Percentiles rank a stretch among this genome's conserved stretches.
These are phyloP conservation scores for Coleophora deauratella DNA, from an alignment of 2,888 invertebrate genomes.

Conservation along the genomic window DNA sequence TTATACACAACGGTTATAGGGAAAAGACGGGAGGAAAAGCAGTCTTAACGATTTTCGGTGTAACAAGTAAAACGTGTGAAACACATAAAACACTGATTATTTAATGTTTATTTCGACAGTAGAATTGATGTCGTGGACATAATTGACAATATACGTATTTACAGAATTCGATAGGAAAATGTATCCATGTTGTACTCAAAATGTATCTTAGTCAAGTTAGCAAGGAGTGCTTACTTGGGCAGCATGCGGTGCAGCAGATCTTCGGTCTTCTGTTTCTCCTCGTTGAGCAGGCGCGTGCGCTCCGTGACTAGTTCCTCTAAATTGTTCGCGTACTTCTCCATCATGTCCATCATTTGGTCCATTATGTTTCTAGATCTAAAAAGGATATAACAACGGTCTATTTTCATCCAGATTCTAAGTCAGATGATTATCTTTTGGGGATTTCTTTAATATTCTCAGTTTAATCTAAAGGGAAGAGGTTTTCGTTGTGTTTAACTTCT, in stretches of 20 bases:
- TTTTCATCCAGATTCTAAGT: no score
- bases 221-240: conserved; percentile 80
- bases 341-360: conserved; percentile 99
- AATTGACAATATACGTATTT: conserved; percentile 9
- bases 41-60: no score
- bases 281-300: conserved; percentile 89
- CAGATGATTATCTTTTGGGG: no score
- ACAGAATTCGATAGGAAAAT: conserved; percentile 13
- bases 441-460: no score
- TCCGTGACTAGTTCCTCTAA: conserved; percentile 95
- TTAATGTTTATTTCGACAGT: no score
- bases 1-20: conserved; percentile 14
- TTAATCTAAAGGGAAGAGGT: no score
- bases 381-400: not conserved
- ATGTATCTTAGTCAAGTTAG: conserved; percentile 1
- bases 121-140: conserved; percentile 23
- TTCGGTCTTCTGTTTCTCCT: conserved; percentile 94
- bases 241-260: conserved; percentile 95
- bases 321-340: conserved; percentile 97
- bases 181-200: conserved; percentile 23
- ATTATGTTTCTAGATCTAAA: conserved; percentile 88
- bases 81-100: no score
- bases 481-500: no score
- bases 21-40: no score
- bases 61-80: no score